phyloP scores from a whole-genome alignment of 30 jellyfish, hydroid and myxozoan species.

The Pseudorhiza aurosa region DNA sequence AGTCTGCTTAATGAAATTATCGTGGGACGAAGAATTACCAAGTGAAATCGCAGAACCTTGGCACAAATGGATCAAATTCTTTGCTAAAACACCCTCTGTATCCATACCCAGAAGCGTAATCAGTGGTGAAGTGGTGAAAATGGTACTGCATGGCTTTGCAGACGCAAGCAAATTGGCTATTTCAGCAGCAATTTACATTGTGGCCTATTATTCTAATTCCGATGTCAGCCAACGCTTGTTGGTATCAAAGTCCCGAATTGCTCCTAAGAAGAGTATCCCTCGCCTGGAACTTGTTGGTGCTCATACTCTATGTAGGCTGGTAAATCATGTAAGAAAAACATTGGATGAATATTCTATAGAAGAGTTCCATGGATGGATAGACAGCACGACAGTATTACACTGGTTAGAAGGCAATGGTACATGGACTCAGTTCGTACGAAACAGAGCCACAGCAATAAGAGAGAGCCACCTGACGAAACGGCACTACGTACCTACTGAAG shows the following conservation, averaged over 20 bases:
- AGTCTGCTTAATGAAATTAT: slow-evolving; percentile 1
- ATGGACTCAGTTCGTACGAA: slow-evolving; percentile 72
- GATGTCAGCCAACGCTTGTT: slow-evolving; percentile 21
- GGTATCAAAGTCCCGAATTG: slow-evolving; percentile 43
- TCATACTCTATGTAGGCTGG: slow-evolving; percentile 51
- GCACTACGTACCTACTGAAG: slow-evolving; percentile 68
- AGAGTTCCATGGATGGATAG: slow-evolving; percentile 68
- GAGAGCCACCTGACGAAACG: slow-evolving; percentile 53
- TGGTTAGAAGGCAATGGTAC: slow-evolving; percentile 76
- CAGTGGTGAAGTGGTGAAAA: not conserved
- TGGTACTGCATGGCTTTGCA: slow-evolving; percentile 39
- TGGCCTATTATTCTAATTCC: slow-evolving; percentile 1
- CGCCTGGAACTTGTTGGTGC: slow-evolving; percentile 70
- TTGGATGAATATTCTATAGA: slow-evolving; percentile 29
- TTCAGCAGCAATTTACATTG: slow-evolving; percentile 32
- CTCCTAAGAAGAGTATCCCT: slow-evolving; percentile 56
- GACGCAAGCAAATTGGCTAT: slow-evolving; percentile 51
- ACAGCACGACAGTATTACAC: slow-evolving; percentile 75
- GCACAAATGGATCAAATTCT: slow-evolving; percentile 25
- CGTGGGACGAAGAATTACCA: slow-evolving; percentile 39
- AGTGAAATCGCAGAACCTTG: slow-evolving; percentile 10
- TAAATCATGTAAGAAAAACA: slow-evolving; percentile 43
- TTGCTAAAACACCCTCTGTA: not conserved
- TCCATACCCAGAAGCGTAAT: slow-evolving; percentile 45
- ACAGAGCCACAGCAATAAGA: slow-evolving; percentile 57